Evolutionary conservation across 1,140 invertebrate genomes (phyloP), one percentile per base, ranked within the genome.

Genomic region (Diorhabda elongata): DNA sequence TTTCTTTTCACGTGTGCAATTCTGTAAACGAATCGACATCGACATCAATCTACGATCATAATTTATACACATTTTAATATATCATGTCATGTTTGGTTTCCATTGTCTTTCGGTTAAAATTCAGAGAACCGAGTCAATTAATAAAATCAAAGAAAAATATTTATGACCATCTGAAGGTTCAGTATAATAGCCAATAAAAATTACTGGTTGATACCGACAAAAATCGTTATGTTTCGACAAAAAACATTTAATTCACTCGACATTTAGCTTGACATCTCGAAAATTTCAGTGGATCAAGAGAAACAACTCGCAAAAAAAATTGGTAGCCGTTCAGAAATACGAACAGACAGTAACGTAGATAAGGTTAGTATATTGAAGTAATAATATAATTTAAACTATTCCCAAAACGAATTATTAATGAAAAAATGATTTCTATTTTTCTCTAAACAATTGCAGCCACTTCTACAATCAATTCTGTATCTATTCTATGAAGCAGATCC

Each of bases 141-240:
- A 63, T 63, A 63, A 63, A 63, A 63, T 47, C 44, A 63, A 63
- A 63, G 61, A 44, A 44, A 63, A 43, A 63, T 44, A 63, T 63
- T 63, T 63, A 63, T 63, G 45, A 44, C 61, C 11, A 45, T 44
- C 61, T 42, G 42, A 45, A 63, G 5, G 45, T 63, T 44, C 4
- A n/a, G 42, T 42, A 63, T 44, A 63, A 63, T 43, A 3, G 11
- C 44, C 61, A 63, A 63, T 63, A 63, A 63, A 63, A 63, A 63
- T 44, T 44, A 9, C 9, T 63, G 44, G 45, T 11, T n/a, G 61
- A 42, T 8, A 8, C 8, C 43, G 42, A 63, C 61, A 6, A 44
- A 44, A 63, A 6, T 63, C 61, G 61, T 44, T 26, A 63, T 63
- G 26, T 60, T 63, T 43, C 41, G 8, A 44, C 61, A 63, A 63